Evolutionary conservation across 2,797 vertebrate species (phyloP).

Genomic region (Podargus strigoides): DNA sequence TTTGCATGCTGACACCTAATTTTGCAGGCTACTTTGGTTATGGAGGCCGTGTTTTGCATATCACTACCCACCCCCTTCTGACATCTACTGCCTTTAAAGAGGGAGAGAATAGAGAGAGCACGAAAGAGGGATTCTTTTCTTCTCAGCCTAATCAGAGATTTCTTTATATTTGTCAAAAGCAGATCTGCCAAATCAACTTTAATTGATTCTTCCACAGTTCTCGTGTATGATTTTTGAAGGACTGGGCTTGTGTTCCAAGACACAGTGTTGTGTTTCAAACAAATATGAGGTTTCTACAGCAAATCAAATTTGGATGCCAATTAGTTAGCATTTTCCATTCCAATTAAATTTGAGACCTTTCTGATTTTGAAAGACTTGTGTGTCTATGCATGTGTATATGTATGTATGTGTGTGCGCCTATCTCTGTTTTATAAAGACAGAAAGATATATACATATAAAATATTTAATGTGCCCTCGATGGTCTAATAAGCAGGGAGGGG

Average conservation of each 20-base stretch:
- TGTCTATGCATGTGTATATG: conserved; percentile 1
- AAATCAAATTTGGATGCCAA: conserved; percentile 81
- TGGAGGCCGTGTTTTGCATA: conserved; percentile 98
- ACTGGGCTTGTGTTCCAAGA: conserved; percentile 75
- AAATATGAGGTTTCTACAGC: conserved; percentile 79
- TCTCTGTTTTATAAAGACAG: conserved; percentile 21
- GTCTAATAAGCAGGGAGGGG: conserved; percentile 69
- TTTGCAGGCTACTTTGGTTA: conserved; percentile 98
- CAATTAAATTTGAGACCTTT: conserved; percentile 80
- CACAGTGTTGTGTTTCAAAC: conserved; percentile 77
- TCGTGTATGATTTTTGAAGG: conserved; percentile 76
- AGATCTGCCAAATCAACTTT: conserved; percentile 87
- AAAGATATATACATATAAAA: conserved; percentile 15
- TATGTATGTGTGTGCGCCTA: background rate
- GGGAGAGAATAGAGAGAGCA: conserved; percentile 74
- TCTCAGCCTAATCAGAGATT: conserved; percentile 76
- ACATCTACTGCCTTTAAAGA: conserved; percentile 89
- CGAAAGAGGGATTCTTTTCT: conserved; percentile 74
- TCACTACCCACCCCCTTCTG: conserved; percentile 86
- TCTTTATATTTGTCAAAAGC: conserved; percentile 81
- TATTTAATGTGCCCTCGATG: conserved; percentile 57
- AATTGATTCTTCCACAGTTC: conserved; percentile 84
- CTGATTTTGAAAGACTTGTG: conserved; percentile 73
- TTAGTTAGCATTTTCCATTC: conserved; percentile 80
- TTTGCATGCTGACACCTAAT: conserved; percentile 99